These are phyloP conservation scores for Sebastes matsubarae DNA, from an alignment of 2,797 vertebrate genomes.

Conservation along the genomic window DNA sequence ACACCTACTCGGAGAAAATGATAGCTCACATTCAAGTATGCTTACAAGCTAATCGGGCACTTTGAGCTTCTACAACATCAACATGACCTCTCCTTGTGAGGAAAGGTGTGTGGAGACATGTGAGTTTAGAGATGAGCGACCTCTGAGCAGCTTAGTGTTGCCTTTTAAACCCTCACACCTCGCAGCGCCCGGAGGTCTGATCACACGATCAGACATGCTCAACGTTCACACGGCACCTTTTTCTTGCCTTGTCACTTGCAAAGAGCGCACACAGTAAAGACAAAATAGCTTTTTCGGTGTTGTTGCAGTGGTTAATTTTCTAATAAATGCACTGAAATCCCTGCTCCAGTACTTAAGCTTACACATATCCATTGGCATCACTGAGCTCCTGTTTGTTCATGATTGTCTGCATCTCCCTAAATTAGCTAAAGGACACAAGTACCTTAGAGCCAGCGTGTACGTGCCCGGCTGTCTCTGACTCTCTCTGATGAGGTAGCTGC, in stretches of 20 bases:
- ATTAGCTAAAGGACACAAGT: background rate
- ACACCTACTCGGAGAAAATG: conserved; percentile 38
- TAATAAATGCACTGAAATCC: background rate
- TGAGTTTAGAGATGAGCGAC: conserved; percentile 18
- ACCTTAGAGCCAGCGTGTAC: conserved; percentile 97
- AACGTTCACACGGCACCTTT: background rate
- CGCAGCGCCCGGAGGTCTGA: background rate
- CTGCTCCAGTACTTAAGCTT: background rate
- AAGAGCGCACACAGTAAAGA: background rate
- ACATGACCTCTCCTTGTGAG: background rate
- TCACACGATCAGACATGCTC: background rate
- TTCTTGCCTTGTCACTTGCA: background rate
- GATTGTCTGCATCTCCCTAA: background rate
- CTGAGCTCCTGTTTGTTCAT: background rate
- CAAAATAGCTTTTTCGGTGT: background rate
- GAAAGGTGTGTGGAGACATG: conserved; percentile 5
- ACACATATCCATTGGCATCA: background rate
- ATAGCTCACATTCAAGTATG: conserved; percentile 6
- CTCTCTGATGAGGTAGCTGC: conserved; percentile 98
- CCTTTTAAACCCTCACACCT: conserved; percentile 16
- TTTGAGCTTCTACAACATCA: background rate
- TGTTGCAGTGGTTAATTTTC: background rate
- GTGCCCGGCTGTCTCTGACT: conserved; percentile 98
- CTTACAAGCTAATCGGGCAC: background rate
- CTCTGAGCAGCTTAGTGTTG: conserved; percentile 30